Evolutionary conservation across 2,888 invertebrate species (phyloP), one percentile per base, ranked within the genome.

Genomic region (Parnassius apollo): DNA sequence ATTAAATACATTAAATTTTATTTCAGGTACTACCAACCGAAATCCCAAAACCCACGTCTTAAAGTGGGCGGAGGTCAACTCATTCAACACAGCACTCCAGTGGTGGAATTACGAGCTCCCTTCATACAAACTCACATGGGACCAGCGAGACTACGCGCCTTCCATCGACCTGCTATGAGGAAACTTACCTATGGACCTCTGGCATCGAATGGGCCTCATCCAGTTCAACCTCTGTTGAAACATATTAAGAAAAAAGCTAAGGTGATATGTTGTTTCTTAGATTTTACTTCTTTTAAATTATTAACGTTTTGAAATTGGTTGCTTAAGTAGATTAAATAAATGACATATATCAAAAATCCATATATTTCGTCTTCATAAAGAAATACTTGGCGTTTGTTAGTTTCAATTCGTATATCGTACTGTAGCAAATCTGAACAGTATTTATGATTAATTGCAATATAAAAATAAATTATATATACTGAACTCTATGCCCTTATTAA

Each of bases 41-140:
- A 97, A 75, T 96, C 97, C 0, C 96, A 97, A 10, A 95, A 96
- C 10, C 90, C 96, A 13, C 93, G 96, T 42, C 92, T 97, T 0
- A 96, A 97, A 86, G 96, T 98, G 3, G 97, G 97, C 10, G 98
- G 97, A 2, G 97, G 96, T 0, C 97, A 97, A 83, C 92, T 98
- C 2, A 97, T 98, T 65, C 98, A 99, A 82, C 99, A 99, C 88
- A 99, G 99, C 48, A 99, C 98, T 0, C 99, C 99, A 0, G 98
- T 98, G 0, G 97, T 99, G 9, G 99, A 99, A 82, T 89, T 99
- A 2, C 93, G 98, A 42, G 96, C 96, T 4, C 98, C 98, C 0
- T 99, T 99, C 89, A 96, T 99, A 67, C 99, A 99, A 68, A 98
- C 98, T 0, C 96, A 97, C 80, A 96, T 98, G 96, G 96, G 96